These are phyloP conservation scores for Pandemis corylana DNA, from an alignment of 2,888 invertebrate species.

Conservation along the genomic window DNA sequence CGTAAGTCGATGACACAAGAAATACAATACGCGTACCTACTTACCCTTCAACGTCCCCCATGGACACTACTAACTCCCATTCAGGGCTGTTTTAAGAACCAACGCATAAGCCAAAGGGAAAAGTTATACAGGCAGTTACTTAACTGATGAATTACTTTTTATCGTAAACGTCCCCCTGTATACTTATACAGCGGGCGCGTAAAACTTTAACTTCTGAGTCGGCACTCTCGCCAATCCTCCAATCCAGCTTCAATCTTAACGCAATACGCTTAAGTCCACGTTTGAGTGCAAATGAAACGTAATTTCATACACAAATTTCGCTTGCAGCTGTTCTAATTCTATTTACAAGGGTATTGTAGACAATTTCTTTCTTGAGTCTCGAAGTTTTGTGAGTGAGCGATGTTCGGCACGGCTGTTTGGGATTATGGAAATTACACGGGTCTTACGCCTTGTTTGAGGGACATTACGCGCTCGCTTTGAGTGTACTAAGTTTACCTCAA, in stretches of 20 bases:
- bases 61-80: background rate
- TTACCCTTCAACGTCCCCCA: background rate
- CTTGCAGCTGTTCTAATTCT: constrained; percentile 41
- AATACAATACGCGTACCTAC: too few relatives aligned
- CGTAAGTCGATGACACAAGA: too few relatives aligned
- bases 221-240: constrained; percentile 45
- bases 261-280: constrained; percentile 6
- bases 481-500: background rate
- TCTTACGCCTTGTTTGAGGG: background rate
- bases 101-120: constrained; percentile 19
- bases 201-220: constrained; percentile 63
- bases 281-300: constrained; percentile 47
- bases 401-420: constrained; percentile 27
- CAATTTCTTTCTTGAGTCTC: constrained; percentile 41
- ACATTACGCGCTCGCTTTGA: background rate
- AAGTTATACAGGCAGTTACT: constrained; percentile 34
- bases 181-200: constrained; percentile 59
- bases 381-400: constrained; percentile 42
- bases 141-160: constrained; percentile 59
- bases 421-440: constrained; percentile 36
- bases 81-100: constrained; percentile 9
- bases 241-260: constrained; percentile 43
- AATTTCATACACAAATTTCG: constrained; percentile 43
- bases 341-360: constrained; percentile 44
- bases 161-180: constrained; percentile 50